Conservation (phyloP, 1,140 invertebrate species). For the Euglossa dilemma region DNA sequence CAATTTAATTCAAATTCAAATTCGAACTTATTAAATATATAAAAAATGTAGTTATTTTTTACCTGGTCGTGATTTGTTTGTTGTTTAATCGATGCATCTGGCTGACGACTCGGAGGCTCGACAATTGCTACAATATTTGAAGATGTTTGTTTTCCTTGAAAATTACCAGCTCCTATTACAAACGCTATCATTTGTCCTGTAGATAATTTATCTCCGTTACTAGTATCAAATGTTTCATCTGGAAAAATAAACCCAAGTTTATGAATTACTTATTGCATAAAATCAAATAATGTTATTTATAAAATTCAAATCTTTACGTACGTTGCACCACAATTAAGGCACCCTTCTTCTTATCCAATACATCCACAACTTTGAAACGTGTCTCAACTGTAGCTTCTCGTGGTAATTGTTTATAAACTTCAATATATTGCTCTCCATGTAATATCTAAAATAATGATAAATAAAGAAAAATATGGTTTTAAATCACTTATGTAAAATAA, state of each 20-base stretch:
- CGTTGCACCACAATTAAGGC: slow-evolving; percentile 91
- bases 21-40: background rate
- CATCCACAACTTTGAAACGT: slow-evolving; percentile 88
- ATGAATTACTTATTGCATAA: background rate
- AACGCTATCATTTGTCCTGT: slow-evolving; percentile 88
- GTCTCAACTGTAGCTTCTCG: slow-evolving; percentile 88
- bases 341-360: slow-evolving; percentile 97
- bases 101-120: slow-evolving; percentile 87
- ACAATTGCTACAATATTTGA: slow-evolving; percentile 85
- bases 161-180: slow-evolving; percentile 93
- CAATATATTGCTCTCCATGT: slow-evolving; percentile 98
- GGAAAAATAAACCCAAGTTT: slow-evolving; percentile 59
- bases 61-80: slow-evolving; percentile 93
- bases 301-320: slow-evolving; percentile 78
- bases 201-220: slow-evolving; percentile 86
- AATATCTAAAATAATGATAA: slow-evolving; percentile 85
- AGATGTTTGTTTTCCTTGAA: slow-evolving; percentile 91
- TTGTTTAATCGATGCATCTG: slow-evolving; percentile 90
- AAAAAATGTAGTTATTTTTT: slow-evolving; percentile 29
- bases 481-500: slow-evolving; percentile 30
- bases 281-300: background rate
- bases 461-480: background rate
- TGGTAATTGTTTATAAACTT: slow-evolving; percentile 90
- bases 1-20: no score
- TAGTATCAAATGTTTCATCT: slow-evolving; percentile 89